A percentile compares a stretch with the other conserved stretches of the same genome.
Conservation (phyloP, 2,888 invertebrate species). For the Caenorhabditis angaria region DNA sequence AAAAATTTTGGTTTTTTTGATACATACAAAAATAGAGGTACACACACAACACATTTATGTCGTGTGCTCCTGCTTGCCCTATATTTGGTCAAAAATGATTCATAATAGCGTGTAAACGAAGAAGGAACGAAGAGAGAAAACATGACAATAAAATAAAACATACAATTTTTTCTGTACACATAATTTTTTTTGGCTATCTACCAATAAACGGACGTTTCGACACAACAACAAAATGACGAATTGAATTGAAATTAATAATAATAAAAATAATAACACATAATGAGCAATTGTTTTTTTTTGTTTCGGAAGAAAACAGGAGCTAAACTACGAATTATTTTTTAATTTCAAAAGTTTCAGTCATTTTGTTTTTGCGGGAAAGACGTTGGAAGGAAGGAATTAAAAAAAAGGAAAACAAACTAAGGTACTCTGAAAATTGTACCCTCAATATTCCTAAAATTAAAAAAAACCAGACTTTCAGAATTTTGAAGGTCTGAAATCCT, state of each 20-base stretch:
- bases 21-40: conserved; percentile 1
- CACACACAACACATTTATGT: too few relatives aligned
- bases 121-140: background rate
- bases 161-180: background rate
- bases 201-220: conserved; percentile 1
- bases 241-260: background rate
- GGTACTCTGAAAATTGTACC: too few relatives aligned
- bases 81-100: conserved; percentile 2
- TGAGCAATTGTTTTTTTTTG: background rate
- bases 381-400: too few relatives aligned
- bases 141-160: conserved; percentile 1
- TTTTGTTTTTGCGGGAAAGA: too few relatives aligned
- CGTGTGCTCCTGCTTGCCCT: conserved; percentile 1
- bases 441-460: too few relatives aligned
- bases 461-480: too few relatives aligned
- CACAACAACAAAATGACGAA: background rate
- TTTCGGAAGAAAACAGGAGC: too few relatives aligned
- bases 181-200: conserved; percentile 2
- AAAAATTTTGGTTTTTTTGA: background rate
- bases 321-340: too few relatives aligned
- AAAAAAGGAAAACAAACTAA: too few relatives aligned
- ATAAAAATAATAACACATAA: too few relatives aligned
- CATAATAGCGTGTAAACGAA: conserved; percentile 4
- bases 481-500: too few relatives aligned
- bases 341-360: too few relatives aligned